Evolutionary conservation across 2,888 invertebrate genomes (phyloP).

Genomic region (Lasioglossum marginatum): DNA sequence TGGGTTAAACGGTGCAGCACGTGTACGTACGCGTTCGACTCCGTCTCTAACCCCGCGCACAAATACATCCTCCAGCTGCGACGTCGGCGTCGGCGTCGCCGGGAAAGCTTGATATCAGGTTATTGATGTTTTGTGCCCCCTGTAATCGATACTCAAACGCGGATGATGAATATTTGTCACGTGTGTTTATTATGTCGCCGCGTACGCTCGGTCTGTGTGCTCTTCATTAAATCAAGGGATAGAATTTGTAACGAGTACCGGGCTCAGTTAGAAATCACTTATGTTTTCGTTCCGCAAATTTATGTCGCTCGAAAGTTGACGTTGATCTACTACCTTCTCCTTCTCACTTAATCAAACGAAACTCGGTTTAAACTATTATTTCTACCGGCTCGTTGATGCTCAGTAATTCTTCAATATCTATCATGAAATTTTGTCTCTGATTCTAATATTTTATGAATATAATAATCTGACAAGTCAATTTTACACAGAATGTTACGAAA

Average conservation of each 20-base stretch:
- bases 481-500: background rate
- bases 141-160: background rate
- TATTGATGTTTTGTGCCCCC: conserved; percentile 2
- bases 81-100: background rate
- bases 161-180: background rate
- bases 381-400: background rate
- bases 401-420: background rate
- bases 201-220: background rate
- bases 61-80: conserved; percentile 35
- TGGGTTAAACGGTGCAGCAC: conserved; percentile 76
- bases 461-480: background rate
- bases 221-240: conserved; percentile 11
- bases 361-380: background rate
- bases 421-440: background rate
- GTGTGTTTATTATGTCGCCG: conserved; percentile 19
- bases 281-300: background rate
- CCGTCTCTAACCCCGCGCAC: conserved; percentile 29
- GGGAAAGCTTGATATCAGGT: conserved; percentile 24
- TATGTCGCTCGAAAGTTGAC: background rate
- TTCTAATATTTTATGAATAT: background rate
- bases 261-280: conserved; percentile 6
- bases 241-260: background rate
- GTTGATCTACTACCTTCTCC: background rate
- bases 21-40: conserved; percentile 47
- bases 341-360: background rate